phyloP scores from a whole-genome alignment of 2,113 vertebrate genomes.

The Hymenochirus boettgeri region DNA sequence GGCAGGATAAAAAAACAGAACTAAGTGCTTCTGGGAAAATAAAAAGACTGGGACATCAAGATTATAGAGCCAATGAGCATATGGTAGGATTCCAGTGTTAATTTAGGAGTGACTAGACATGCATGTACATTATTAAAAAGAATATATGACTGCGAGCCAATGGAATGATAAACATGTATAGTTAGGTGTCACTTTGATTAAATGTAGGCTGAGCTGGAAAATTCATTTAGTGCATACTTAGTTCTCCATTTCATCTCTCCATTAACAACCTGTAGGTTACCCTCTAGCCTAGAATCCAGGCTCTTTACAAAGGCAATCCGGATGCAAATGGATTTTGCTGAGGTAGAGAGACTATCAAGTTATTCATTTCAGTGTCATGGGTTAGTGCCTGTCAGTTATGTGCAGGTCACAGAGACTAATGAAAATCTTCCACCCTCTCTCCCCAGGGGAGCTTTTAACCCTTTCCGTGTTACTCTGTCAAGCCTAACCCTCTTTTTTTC shows the following conservation, averaged over 20 bases:
- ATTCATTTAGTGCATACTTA: neutral
- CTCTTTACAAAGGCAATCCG: neutral
- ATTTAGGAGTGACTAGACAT: no score
- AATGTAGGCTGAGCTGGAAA: neutral
- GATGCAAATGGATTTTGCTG: constrained; percentile 6
- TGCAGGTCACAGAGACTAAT: constrained; percentile 36
- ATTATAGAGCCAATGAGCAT: no score
- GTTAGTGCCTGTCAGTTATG: constrained; percentile 39
- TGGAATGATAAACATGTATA: neutral
- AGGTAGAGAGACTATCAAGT: constrained; percentile 21
- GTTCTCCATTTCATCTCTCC: neutral
- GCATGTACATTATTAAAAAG: no score
- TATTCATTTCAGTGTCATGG: constrained; percentile 38
- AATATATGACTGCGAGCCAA: neutral
- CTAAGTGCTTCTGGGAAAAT: no score
- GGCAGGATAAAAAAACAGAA: no score
- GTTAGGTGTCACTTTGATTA: neutral
- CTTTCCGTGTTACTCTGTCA: neutral
- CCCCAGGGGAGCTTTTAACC: constrained; percentile 15
- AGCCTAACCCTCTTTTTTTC: no score
- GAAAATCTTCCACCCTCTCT: constrained; percentile 27
- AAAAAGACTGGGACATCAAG: no score
- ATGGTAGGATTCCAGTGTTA: no score
- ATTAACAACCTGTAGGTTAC: constrained; percentile 7
- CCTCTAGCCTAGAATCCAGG: neutral